Evolutionary conservation across 2,888 invertebrate species (phyloP).

Genomic region (Eupeodes latifasciatus): DNA sequence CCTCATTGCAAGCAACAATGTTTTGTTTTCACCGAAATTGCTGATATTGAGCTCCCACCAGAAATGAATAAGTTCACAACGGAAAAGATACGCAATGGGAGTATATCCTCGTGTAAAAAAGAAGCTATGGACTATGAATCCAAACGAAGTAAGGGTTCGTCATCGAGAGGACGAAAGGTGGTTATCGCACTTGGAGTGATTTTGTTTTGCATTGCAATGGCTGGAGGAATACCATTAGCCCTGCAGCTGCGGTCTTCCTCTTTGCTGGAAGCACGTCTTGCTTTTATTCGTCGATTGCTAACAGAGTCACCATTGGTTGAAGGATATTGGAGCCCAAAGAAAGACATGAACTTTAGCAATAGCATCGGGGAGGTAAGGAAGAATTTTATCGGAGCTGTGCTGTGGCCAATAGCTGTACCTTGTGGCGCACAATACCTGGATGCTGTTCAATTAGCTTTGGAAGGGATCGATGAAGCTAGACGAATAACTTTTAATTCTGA

Average conservation of each 20-base stretch:
- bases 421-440: conserved; percentile 88
- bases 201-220: conserved; percentile 82
- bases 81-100: conserved; percentile 83
- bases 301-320: conserved; percentile 86
- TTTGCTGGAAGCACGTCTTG: conserved; percentile 85
- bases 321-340: conserved; percentile 84
- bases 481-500: conserved; percentile 86
- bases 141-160: conserved; percentile 69
- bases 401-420: conserved; percentile 85
- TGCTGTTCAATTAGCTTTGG: conserved; percentile 88
- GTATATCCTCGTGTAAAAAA: conserved; percentile 82
- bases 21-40: conserved; percentile 84
- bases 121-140: conserved; percentile 77
- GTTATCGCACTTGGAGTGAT: conserved; percentile 81
- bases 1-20: conserved; percentile 84
- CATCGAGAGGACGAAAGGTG: conserved; percentile 81
- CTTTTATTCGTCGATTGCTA: conserved; percentile 85
- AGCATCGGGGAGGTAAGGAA: conserved; percentile 81
- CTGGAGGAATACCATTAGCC: conserved; percentile 85
- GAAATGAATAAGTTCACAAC: conserved; percentile 83
- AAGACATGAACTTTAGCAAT: conserved; percentile 79
- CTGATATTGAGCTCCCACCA: conserved; percentile 84
- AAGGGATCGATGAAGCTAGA: conserved; percentile 88
- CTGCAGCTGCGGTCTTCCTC: conserved; percentile 86
- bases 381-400: conserved; percentile 86